Evolutionary conservation across 53 echinoderm and acorn worm genomes (phyloP), one percentile per base, ranked within the genome.

Genomic region (Echinometra lucunter): DNA sequence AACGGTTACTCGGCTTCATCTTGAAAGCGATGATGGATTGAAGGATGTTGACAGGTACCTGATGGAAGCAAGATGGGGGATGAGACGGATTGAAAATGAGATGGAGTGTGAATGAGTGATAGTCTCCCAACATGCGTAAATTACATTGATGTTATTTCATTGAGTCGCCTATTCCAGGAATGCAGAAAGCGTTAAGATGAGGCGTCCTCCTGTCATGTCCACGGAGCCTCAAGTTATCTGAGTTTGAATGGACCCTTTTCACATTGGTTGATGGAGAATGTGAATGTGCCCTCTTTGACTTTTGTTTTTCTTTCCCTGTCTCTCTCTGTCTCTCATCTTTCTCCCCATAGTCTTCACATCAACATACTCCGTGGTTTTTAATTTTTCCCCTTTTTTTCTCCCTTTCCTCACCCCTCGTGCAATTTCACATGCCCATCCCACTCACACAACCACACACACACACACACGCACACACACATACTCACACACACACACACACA

Each of bases 111-210:
- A 49, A 30, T 47, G 85, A 85, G 28, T 47, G 85, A 85, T 81
- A 44, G 81, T 21, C 42, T 81, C 81, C 40, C 81, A 44, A 81
- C 81, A 81, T 44, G 81, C 42, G 42, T 81, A 81, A 81, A 81
- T 81, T 81, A 81, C 81, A 44, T 81, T n/a, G 81, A 44, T 44
- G 81, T 81, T 81, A 81, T 81, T 81, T 23, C 81, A 81, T 81
- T 81, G 81, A 81, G 81, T 40, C 44, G 44, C 30, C 40, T 81
- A 81, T 81, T 40, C 81, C 44, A 81, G 81, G 81, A 81, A 81
- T 81, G 81, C 44, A 81, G 44, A 81, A 81, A 44, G 81, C 81
- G 81, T 81, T 40, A 81, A 19, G 81, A 81, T 81, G 81, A 81
- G 44, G 81, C 40, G 44, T 42, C 81, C 42, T 40, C 81, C 81